A percentile compares a stretch with the other conserved stretches of the same genome.
Evolutionary conservation across 2,113 vertebrate genomes (phyloP).

Genomic region (Nothocercus nigrocapillus): DNA sequence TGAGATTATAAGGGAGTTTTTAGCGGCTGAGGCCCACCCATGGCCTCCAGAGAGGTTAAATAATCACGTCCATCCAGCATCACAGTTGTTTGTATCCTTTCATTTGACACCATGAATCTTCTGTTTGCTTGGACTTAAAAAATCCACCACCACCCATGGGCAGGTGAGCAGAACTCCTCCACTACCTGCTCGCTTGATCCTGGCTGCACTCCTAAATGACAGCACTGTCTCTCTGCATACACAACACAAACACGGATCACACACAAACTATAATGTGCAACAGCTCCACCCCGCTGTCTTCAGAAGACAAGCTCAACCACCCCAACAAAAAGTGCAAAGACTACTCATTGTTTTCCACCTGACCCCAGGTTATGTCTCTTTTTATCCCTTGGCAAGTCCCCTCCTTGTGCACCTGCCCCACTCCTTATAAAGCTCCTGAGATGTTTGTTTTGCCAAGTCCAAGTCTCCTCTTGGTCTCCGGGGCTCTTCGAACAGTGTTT

Average conservation of each 20-base stretch:
- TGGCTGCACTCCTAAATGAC: neutral
- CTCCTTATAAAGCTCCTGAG: neutral
- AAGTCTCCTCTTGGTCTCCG: neutral
- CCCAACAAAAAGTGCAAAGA: conserved; percentile 31
- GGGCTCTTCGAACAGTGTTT: neutral
- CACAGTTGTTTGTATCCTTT: conserved; percentile 15
- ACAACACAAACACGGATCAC: neutral
- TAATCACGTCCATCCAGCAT: neutral
- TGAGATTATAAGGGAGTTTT: neutral
- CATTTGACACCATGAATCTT: neutral
- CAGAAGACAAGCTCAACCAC: conserved; percentile 10
- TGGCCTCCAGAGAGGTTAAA: neutral
- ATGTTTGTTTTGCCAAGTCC: neutral
- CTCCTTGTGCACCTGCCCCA: neutral
- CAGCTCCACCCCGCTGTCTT: neutral
- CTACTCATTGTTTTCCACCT: neutral
- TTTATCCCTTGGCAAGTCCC: neutral
- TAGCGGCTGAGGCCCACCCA: neutral
- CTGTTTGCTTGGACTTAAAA: conserved; percentile 25
- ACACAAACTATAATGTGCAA: neutral
- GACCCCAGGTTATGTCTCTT: neutral
- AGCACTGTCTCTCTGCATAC: neutral
- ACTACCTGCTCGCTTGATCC: neutral
- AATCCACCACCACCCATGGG: neutral
- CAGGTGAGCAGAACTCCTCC: neutral